phyloP scores from a whole-genome alignment of 2,888 invertebrate species.

The Melieria picta region DNA sequence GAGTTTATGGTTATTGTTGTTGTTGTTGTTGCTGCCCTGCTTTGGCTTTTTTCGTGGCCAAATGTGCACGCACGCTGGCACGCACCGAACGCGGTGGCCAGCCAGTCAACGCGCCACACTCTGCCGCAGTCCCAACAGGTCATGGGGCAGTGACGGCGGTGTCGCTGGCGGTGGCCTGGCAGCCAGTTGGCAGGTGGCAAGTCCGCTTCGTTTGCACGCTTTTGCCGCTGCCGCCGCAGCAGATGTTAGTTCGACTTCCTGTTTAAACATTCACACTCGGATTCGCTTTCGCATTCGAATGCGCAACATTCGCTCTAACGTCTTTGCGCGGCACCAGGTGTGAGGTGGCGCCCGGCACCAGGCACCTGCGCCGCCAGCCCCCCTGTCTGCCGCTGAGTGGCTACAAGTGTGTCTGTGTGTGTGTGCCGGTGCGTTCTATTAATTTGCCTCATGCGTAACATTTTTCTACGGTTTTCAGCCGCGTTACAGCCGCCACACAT shows the following conservation, averaged over 20 bases:
- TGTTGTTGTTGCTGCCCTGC: conserved; percentile 29
- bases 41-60: conserved; percentile 39
- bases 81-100: conserved; percentile 39
- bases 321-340: background rate
- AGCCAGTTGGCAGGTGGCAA: background rate
- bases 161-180: background rate
- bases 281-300: conserved; percentile 38
- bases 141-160: no score
- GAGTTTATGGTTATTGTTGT: conserved; percentile 20
- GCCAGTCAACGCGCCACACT: background rate
- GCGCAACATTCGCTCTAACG: conserved; percentile 17
- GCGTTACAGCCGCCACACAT: no score
- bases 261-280: conserved; percentile 37
- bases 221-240: background rate
- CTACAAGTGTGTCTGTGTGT: conserved; percentile 21
- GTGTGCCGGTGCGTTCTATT: conserved; percentile 33
- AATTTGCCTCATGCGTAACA: conserved; percentile 37
- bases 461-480: conserved; percentile 7
- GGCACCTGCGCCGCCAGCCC: background rate
- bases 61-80: conserved; percentile 46
- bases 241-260: conserved; percentile 45
- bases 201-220: conserved; percentile 5
- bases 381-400: conserved; percentile 12
- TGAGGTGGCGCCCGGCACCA: background rate
- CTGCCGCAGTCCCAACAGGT: no score